Evolutionary conservation across 2,888 invertebrate genomes (phyloP).

Genomic region (Eupeodes latifasciatus): DNA sequence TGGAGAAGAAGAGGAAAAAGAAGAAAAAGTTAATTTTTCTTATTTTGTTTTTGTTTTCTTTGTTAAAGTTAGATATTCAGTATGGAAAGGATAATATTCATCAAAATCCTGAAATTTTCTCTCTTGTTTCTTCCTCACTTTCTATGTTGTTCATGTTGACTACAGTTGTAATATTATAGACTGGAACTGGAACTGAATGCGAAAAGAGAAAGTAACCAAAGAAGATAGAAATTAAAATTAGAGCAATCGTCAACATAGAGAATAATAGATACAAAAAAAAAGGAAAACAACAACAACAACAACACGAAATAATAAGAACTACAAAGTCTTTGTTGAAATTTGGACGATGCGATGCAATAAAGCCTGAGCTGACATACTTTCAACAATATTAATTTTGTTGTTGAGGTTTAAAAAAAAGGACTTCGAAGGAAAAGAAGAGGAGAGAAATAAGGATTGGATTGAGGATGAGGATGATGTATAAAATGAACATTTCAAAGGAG

Average conservation of each 20-base stretch:
- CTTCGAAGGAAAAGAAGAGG: background rate
- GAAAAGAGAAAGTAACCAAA: constrained; percentile 30
- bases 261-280: constrained; percentile 31
- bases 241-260: constrained; percentile 51
- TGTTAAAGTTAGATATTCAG: constrained; percentile 40
- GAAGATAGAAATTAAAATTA: constrained; percentile 68
- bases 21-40: constrained; percentile 11
- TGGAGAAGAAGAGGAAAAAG: background rate
- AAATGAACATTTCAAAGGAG: constrained; percentile 15
- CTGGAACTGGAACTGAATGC: background rate
- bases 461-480: background rate
- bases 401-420: constrained; percentile 11
- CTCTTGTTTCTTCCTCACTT: constrained; percentile 23
- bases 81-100: constrained; percentile 52
- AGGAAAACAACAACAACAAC: background rate
- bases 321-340: constrained; percentile 33
- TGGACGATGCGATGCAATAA: constrained; percentile 17
- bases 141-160: background rate
- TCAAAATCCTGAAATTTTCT: constrained; percentile 48
- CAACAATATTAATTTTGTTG: constrained; percentile 31
- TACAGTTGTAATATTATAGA: background rate
- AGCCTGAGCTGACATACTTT: constrained; percentile 30
- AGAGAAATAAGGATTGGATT: no score
- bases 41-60: constrained; percentile 50
- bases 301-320: background rate